A percentile compares a stretch with the other conserved stretches of the same genome.
These are phyloP conservation scores for Drosophila nigrodunni DNA, from an alignment of 1,140 invertebrate genomes.

Conservation along the genomic window DNA sequence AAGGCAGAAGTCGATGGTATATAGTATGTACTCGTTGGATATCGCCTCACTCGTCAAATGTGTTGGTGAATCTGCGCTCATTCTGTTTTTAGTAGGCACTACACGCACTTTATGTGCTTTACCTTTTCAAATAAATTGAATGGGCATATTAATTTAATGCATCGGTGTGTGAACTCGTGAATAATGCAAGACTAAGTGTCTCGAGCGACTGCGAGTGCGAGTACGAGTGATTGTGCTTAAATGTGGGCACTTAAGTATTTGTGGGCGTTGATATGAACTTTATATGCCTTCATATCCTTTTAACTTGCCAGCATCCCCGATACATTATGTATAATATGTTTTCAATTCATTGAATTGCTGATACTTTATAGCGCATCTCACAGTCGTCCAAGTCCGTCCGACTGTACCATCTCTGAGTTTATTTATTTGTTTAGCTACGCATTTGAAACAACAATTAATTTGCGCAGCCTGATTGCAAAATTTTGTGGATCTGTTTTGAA, in stretches of 20 bases:
- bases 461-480: slow-evolving; percentile 55
- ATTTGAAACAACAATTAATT: slow-evolving; percentile 78
- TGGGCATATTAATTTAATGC: slow-evolving; percentile 46
- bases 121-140: slow-evolving; percentile 54
- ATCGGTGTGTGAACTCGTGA: slow-evolving; percentile 20
- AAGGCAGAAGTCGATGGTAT: slow-evolving; percentile 38
- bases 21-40: slow-evolving; percentile 16
- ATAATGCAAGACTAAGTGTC: slow-evolving; percentile 23
- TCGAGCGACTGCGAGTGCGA: too few species aligned
- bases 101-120: slow-evolving; percentile 58
- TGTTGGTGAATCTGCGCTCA: slow-evolving; percentile 55
- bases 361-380: slow-evolving; percentile 5
- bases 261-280: slow-evolving; percentile 19
- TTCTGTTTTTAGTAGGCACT: slow-evolving; percentile 56
- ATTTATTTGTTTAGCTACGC: slow-evolving; percentile 70
- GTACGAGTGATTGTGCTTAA: background rate
- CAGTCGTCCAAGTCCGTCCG: background rate
- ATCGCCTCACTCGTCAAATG: slow-evolving; percentile 34
- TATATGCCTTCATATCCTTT: slow-evolving; percentile 10
- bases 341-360: background rate
- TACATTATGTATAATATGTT: slow-evolving; percentile 2
- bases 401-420: slow-evolving; percentile 3
- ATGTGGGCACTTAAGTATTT: slow-evolving; percentile 14
- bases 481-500: slow-evolving; percentile 68
- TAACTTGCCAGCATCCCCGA: background rate